Base-by-base conservation (phyloP, 2,888 invertebrate species). In the Pandemis corylana region DNA sequence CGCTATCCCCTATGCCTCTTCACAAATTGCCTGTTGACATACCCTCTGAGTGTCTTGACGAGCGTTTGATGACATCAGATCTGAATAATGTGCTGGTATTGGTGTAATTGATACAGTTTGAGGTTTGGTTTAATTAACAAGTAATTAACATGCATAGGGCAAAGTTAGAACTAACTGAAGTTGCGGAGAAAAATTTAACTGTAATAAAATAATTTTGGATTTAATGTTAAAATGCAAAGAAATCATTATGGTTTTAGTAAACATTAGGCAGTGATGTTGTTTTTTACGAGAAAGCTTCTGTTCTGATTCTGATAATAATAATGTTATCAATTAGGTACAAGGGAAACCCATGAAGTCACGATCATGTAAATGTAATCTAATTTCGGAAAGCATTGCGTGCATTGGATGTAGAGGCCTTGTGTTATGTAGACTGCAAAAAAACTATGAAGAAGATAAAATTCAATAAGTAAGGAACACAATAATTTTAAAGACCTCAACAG, bases 11-110 rank as follows among this genome's bases (percentile, higher is more conserved):
- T 84, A 84, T 85, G 87, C 85, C 85, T 87, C 84, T 87, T 85
- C 83, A 85, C 85, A 87, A 87, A 89, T 87, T 85, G 85, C 82
- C 83, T 89, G 86, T 86, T 85, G 85, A 87, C 87, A 82, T 79
- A 80, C 80, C 82, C 82, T 84, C 82, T 69, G 69, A 74, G 73
- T 53, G 76, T 76, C 79, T 78, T 80, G 80, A 83, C 78, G 80
- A 78, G 77, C 78, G 76, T 81, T 82, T 78, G 80, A 77, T 79
- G 80, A 76, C 78, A 79, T 83, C 78, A 80, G 73, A 77, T 75
- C 70, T 70, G 63, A 70, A 71, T 75, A 71, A 75, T 67, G 62
- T 12, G 67, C 69, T 65, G 61, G 65, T 66, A 70, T 74, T 62
- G 65, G 51, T 66, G 51, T 74, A 69, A 69, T 65, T 59, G 56